Conservation (phyloP, 1,140 invertebrate species). For the Rhysida immarginata region DNA sequence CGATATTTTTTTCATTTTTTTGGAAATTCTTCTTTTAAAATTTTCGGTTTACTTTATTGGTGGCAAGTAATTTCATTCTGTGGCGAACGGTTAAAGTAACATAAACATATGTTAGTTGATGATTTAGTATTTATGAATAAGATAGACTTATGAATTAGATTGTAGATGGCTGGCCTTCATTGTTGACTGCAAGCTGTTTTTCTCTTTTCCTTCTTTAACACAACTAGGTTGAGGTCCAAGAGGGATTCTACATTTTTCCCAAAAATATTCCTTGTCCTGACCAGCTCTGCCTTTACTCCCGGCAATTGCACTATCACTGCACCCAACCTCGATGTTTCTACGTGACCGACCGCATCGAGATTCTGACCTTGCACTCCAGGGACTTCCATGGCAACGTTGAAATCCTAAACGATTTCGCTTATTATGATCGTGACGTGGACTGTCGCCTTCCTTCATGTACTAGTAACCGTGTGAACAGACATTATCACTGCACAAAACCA, state of each 20-base stretch:
- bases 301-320: slow-evolving; percentile 56
- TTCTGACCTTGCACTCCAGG: slow-evolving; percentile 51
- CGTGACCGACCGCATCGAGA: slow-evolving; percentile 47
- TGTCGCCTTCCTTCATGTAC: slow-evolving; percentile 51
- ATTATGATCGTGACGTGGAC: slow-evolving; percentile 60
- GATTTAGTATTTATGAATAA: no score
- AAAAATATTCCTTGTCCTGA: slow-evolving; percentile 44
- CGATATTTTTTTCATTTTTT: no score
- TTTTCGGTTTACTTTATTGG: no score
- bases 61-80: no score
- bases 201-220: background rate
- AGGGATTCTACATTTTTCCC: slow-evolving; percentile 42
- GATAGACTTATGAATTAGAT: no score
- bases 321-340: slow-evolving; percentile 53
- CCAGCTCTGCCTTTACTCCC: slow-evolving; percentile 40
- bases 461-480: slow-evolving; percentile 51
- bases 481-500: slow-evolving; percentile 58
- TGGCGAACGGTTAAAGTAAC: no score
- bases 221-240: slow-evolving; percentile 19
- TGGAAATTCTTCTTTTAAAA: no score
- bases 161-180: no score
- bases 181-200: slow-evolving; percentile 4
- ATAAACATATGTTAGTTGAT: no score
- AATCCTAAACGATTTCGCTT: slow-evolving; percentile 63
- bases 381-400: slow-evolving; percentile 70